Base-by-base conservation (phyloP, 1,140 invertebrate genomes). In the Homarus americanus region DNA sequence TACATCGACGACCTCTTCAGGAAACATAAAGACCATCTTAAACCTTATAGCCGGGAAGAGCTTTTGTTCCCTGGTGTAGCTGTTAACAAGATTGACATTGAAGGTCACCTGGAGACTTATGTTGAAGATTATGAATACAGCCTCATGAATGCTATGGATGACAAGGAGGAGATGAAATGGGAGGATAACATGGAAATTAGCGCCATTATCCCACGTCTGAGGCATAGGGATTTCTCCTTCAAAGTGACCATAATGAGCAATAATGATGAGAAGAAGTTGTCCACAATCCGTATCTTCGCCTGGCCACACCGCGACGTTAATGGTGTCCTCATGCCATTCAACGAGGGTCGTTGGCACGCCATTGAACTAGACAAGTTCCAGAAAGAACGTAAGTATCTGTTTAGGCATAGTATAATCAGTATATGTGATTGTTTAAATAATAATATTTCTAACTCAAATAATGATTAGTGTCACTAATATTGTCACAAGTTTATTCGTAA, bases 251-350 rank as follows among this genome's bases (percentile, higher is more conserved):
- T 87, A 40, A 66, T 28, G 1, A 87, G 78, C 75, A 36, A 87
- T 3, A 34, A 58, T 24, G 34, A 87, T 7, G 44, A 34, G 7
- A 49, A 76, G 7, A 53, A 58, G 24, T 28, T 87, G 28, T 73
- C 84, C 75, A 78, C 75, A 32, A 40, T 87, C 20, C 84, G 84
- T 36, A 87, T 87, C 58, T 78, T 87, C 73, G 84, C 84, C 40
- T 87, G 84, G 84, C 84, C 84, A 28, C 84, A 58, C 49, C 20
- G 41, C 15, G 84, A 87, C 84, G 63, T 32, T 20, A 76, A 87
- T 24, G 84, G 84, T n/a, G 75, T 87, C 40, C 7, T 24, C 7
- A 38, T 38, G 73, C n/a, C 73, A 12, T 87, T 87, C 58, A 38
- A 87, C 20, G 84, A 87, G 32, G 84, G 84, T 32, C 63, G 63